Percentiles rank a stretch among this genome's conserved stretches.
Evolutionary conservation across 2,888 invertebrate species (phyloP).

Genomic region (Macaria liturata): DNA sequence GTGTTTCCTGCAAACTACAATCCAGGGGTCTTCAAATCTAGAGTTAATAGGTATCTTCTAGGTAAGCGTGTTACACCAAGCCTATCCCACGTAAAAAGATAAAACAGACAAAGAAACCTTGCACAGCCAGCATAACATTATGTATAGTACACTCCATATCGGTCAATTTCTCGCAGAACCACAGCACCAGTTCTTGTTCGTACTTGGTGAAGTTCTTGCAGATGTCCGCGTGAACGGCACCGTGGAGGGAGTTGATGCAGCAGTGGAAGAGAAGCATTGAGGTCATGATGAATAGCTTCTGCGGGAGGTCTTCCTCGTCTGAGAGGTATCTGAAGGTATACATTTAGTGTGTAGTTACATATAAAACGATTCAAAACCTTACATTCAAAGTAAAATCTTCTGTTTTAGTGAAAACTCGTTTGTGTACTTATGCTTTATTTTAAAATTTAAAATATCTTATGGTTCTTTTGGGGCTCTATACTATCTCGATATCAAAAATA

Average conservation of each 20-base stretch:
- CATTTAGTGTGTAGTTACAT: background rate
- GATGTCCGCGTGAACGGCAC: conserved; percentile 55
- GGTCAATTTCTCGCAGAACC: conserved; percentile 56
- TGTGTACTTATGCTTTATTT: no score
- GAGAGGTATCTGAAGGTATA: conserved; percentile 41
- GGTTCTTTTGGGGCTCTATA: no score
- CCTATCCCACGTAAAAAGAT: no score
- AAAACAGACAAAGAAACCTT: conserved; percentile 35
- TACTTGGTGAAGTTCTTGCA: conserved; percentile 41
- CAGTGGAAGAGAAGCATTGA: conserved; percentile 58
- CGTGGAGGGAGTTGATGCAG: conserved; percentile 50
- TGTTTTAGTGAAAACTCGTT: no score
- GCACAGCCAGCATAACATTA: conserved; percentile 57
- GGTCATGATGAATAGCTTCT: conserved; percentile 53
- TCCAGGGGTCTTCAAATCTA: no score
- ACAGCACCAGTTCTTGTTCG: conserved; percentile 58
- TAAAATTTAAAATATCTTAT: no score
- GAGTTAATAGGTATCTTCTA: no score
- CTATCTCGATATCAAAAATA: no score
- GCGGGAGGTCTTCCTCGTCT: conserved; percentile 46
- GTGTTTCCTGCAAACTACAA: no score
- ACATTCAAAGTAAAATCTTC: no score
- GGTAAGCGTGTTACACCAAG: no score
- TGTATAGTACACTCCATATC: conserved; percentile 57
- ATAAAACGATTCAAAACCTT: no score